Percentiles rank a stretch among this genome's conserved stretches.
Conservation (phyloP, 2,888 invertebrate species). For the Hypena proboscidalis region DNA sequence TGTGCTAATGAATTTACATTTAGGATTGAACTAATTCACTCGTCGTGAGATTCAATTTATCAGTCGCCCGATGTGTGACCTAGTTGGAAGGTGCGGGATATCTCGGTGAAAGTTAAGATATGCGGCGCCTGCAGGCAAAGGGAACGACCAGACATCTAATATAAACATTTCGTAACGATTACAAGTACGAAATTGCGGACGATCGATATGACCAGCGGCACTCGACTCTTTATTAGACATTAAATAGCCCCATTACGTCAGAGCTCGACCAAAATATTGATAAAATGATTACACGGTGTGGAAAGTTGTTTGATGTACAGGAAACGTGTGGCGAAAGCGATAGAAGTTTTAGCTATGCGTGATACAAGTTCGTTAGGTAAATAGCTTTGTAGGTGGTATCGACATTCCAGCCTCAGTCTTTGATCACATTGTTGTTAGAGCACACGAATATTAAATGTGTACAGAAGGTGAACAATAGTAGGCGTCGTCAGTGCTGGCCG, state of each 20-base stretch:
- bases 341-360: constrained; percentile 5
- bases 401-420: constrained; percentile 49
- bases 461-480: constrained; percentile 45
- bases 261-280: constrained; percentile 52
- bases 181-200: constrained; percentile 50
- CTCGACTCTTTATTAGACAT: constrained; percentile 53
- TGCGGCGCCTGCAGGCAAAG: constrained; percentile 55
- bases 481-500: constrained; percentile 40
- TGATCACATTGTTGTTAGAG: constrained; percentile 44
- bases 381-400: constrained; percentile 35
- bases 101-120: constrained; percentile 76
- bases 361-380: constrained; percentile 19
- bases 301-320: constrained; percentile 55
- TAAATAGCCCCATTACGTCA: constrained; percentile 66
- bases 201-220: constrained; percentile 62
- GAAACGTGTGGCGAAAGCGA: constrained; percentile 41
- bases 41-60: constrained; percentile 45
- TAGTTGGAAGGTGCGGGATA: constrained; percentile 53
- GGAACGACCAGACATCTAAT: constrained; percentile 57
- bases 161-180: constrained; percentile 73
- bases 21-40: constrained; percentile 42
- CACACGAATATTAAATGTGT: constrained; percentile 48
- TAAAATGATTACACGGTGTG: constrained; percentile 48
- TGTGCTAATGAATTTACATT: constrained; percentile 4
- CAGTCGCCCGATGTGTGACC: constrained; percentile 61